A percentile compares a stretch with the other conserved stretches of the same genome.
Evolutionary conservation across 2,888 invertebrate species (phyloP).

Genomic region (Entomobrya proxima): DNA sequence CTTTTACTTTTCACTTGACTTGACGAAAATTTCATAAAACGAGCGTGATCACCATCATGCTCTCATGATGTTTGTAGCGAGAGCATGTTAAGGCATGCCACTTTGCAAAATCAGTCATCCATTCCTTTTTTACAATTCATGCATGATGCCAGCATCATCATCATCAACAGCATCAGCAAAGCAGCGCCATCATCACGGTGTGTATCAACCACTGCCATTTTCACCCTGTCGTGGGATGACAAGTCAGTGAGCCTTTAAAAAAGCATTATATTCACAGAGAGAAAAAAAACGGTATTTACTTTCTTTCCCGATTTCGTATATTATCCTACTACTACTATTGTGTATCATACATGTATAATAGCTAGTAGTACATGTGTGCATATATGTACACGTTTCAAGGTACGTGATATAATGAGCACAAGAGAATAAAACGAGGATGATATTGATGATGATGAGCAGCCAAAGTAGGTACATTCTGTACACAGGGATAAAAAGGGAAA

Average conservation of each 20-base stretch:
- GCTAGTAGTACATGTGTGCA: no score
- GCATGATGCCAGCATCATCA: constrained; percentile 36
- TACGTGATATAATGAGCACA: constrained; percentile 35
- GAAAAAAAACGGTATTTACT: constrained; percentile 44
- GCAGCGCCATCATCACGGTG: not conserved
- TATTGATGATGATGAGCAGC: not conserved
- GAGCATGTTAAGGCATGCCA: constrained; percentile 39
- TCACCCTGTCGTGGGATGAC: constrained; percentile 17
- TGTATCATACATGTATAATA: no score
- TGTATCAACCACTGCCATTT: constrained; percentile 20
- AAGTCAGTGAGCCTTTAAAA: not conserved
- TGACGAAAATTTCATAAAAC: constrained; percentile 68
- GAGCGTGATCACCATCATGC: constrained; percentile 31
- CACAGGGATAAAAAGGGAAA: no score
- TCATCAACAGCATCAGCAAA: no score
- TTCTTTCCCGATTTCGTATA: no score
- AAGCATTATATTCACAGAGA: not conserved
- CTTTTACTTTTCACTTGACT: constrained; percentile 66
- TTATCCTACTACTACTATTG: no score
- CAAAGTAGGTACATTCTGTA: no score
- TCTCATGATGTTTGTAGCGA: constrained; percentile 16
- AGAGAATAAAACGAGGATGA: constrained; percentile 1
- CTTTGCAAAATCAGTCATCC: constrained; percentile 49
- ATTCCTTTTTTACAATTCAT: constrained; percentile 26
- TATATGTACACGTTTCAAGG: constrained; percentile 16